Conservation (phyloP, 92 coral and sea anemone species). For the Anthopleura xanthogrammica region DNA sequence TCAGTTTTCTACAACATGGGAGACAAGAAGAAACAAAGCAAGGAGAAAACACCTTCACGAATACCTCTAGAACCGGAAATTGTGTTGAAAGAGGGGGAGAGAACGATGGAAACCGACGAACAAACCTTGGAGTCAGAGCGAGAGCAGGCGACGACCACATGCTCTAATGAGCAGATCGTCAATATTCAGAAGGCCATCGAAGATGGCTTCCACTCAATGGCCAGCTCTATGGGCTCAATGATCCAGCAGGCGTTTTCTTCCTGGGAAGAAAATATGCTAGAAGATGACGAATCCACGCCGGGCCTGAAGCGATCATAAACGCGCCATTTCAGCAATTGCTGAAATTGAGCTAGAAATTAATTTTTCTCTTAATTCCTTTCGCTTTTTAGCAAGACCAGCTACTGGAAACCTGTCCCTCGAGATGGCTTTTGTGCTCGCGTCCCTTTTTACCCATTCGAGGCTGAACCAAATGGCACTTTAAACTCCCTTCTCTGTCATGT, state of each 20-base stretch:
- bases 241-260: neutral
- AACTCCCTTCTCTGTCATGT: too few relatives aligned
- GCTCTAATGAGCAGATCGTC: slow-evolving; percentile 5
- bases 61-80: neutral
- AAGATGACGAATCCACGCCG: neutral
- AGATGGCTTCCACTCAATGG: slow-evolving; percentile 15
- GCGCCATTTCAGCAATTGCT: too few relatives aligned
- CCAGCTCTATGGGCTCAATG: slow-evolving; percentile 1
- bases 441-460: too few relatives aligned
- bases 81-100: neutral
- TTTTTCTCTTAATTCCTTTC: too few relatives aligned
- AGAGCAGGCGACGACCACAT: neutral
- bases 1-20: neutral
- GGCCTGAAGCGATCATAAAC: too few relatives aligned
- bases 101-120: neutral
- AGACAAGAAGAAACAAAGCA: neutral
- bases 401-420: too few relatives aligned
- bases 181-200: slow-evolving; percentile 10
- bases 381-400: too few relatives aligned
- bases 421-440: too few relatives aligned
- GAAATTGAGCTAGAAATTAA: too few relatives aligned
- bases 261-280: neutral
- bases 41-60: neutral
- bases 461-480: too few relatives aligned
- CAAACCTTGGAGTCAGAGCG: neutral